phyloP scores from a whole-genome alignment of 2,797 vertebrate genomes.

The Neostethus bicornis region DNA sequence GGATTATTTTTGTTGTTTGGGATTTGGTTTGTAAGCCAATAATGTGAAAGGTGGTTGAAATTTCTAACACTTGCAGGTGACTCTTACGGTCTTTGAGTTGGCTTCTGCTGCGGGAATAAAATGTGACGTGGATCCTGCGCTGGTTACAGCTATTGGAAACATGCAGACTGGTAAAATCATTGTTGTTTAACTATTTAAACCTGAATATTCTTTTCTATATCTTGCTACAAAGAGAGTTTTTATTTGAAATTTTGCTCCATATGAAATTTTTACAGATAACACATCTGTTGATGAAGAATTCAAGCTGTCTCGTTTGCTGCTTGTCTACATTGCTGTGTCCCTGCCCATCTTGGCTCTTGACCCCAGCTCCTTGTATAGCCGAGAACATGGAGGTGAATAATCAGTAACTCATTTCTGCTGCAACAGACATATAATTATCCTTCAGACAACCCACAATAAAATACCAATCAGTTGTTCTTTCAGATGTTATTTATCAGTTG shows the following conservation, averaged over 20 bases:
- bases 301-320: slow-evolving; percentile 88
- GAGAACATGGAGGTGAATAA: slow-evolving; percentile 86
- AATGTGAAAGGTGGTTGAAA: not conserved
- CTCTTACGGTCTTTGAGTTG: slow-evolving; percentile 87
- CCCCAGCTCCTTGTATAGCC: slow-evolving; percentile 82
- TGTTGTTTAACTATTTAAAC: no score
- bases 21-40: not conserved
- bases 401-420: slow-evolving; percentile 33
- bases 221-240: not conserved
- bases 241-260: not conserved
- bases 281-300: slow-evolving; percentile 89
- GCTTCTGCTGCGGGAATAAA: slow-evolving; percentile 86
- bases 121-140: slow-evolving; percentile 89
- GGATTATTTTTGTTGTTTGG: no score
- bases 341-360: slow-evolving; percentile 86
- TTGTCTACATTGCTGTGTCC: slow-evolving; percentile 89
- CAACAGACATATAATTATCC: slow-evolving; percentile 36
- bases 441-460: slow-evolving; percentile 25
- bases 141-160: slow-evolving; percentile 83
- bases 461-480: slow-evolving; percentile 34
- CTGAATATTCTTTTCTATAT: not conserved
- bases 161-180: slow-evolving; percentile 82
- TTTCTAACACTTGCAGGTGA: slow-evolving; percentile 75
- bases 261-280: slow-evolving; percentile 76
- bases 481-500: slow-evolving; percentile 43